phyloP scores from a whole-genome alignment of 1,140 invertebrate species.

The Diorhabda elongata region DNA sequence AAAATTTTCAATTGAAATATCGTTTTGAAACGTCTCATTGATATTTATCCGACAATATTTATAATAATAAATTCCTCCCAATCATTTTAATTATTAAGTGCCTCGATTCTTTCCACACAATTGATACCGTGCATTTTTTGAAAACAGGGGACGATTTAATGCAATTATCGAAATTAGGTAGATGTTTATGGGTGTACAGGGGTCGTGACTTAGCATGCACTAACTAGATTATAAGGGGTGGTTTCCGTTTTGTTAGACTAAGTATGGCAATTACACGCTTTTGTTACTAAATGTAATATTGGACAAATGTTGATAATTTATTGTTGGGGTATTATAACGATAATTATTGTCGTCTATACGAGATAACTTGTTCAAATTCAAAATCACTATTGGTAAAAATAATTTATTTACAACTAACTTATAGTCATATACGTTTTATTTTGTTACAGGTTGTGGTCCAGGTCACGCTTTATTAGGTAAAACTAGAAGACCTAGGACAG shows the following conservation, averaged over 20 bases:
- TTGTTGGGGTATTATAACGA: too few species aligned
- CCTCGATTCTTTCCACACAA: constrained; percentile 9
- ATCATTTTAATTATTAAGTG: neutral
- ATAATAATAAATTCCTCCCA: neutral
- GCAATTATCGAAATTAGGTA: constrained; percentile 16
- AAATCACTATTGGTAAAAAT: too few species aligned
- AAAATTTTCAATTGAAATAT: too few species aligned
- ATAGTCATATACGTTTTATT: neutral
- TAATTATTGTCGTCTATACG: too few species aligned
- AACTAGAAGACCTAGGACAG: constrained; percentile 91
- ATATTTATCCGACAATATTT: too few species aligned
- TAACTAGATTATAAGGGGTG: constrained; percentile 16
- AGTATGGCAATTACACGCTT: constrained; percentile 2
- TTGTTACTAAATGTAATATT: neutral
- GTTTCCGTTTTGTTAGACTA: neutral
- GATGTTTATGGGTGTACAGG: constrained; percentile 11
- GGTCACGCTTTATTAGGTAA: constrained; percentile 83
- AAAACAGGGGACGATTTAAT: constrained; percentile 1
- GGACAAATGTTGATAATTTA: too few species aligned
- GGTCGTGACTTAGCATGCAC: constrained; percentile 6
- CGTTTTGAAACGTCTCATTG: too few species aligned
- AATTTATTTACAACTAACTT: too few species aligned
- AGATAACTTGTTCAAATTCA: too few species aligned
- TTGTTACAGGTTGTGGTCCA: constrained; percentile 44
- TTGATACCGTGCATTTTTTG: constrained; percentile 12